Evolutionary conservation across 2,888 invertebrate genomes (phyloP).

Genomic region (Noctua pronuba): DNA sequence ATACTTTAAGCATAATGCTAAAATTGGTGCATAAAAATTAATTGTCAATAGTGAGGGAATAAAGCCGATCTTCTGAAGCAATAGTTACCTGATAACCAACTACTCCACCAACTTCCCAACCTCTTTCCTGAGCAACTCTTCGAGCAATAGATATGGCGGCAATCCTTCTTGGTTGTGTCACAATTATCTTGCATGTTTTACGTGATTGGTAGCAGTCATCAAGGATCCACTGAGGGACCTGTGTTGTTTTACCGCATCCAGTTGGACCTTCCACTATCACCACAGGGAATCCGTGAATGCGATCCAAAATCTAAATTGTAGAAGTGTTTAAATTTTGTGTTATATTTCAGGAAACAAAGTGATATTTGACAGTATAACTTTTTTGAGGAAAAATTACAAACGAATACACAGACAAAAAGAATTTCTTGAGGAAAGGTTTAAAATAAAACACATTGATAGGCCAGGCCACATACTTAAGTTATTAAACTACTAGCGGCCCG

Average conservation of each 20-base stretch:
- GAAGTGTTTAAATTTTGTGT: neutral
- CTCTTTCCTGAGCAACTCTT: slow-evolving; percentile 95
- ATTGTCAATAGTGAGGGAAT: neutral
- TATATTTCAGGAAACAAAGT: neutral
- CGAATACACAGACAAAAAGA: neutral
- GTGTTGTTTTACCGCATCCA: slow-evolving; percentile 97
- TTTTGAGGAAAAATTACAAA: neutral
- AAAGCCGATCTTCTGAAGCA: neutral
- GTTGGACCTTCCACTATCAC: slow-evolving; percentile 97
- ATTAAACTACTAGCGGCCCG: too few species aligned
- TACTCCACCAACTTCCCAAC: slow-evolving; percentile 95
- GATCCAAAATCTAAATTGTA: slow-evolving; percentile 91
- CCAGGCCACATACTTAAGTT: neutral
- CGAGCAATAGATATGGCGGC: slow-evolving; percentile 97
- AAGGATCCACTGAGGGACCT: slow-evolving; percentile 98
- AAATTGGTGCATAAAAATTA: neutral
- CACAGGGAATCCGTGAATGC: slow-evolving; percentile 93
- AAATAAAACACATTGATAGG: neutral
- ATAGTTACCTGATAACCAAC: slow-evolving; percentile 96
- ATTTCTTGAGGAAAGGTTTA: neutral
- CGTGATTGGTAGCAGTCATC: slow-evolving; percentile 92
- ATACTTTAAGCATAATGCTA: neutral
- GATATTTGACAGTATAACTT: neutral
- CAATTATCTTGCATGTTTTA: slow-evolving; percentile 95
- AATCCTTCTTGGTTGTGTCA: slow-evolving; percentile 98